Base-by-base conservation (phyloP, 2,113 vertebrate genomes). In the Phaethon lepturus region DNA sequence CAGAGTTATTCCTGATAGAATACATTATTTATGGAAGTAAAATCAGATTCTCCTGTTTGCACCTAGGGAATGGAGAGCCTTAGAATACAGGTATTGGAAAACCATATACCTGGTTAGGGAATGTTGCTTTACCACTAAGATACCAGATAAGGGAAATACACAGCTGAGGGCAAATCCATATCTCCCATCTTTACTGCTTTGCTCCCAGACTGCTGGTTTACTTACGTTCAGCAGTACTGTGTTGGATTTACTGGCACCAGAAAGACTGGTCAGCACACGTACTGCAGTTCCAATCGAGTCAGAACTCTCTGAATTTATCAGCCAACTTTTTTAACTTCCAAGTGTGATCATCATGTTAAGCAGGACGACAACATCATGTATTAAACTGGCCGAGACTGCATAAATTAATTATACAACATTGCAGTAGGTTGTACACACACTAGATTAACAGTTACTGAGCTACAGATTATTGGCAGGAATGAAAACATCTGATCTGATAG, bases 271-370 rank as follows among this genome's bases (percentile, higher is more conserved):
- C 66, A 88, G 52, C 38, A 74, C 35, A 29, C 1, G 2, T 18
- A 8, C 9, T 49, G n/a, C 18, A 26, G 53, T 15, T 44, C 58
- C 76, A 56, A 20, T 5, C 0, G 0, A 66, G 35, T 9, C 55
- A n/a, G 20, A 86, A 9, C 15, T 47, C 50, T 45, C 44, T 45
- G 71, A 64, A 42, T 26, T 44, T 15, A 31, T 38, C 50, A 53
- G 45, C 7, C 62, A 66, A 6, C 24, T 58, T 72, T 44, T 7
- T 79, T 31, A 63, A 22, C 29, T 68, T 79, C 17, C 31, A 50
- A 23, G 8, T 26, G 5, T 6, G 6, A 35, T 33, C 62, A 44
- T 15, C 20, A 31, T 28, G 24, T 55, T n/a, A n/a, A 52, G 52
- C 52, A 63, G n/a, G 74, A 40, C 29, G 44, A 38, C 33, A 45